Conservation (phyloP, 2,113 vertebrate genomes). For the Paradisaea rubra region DNA sequence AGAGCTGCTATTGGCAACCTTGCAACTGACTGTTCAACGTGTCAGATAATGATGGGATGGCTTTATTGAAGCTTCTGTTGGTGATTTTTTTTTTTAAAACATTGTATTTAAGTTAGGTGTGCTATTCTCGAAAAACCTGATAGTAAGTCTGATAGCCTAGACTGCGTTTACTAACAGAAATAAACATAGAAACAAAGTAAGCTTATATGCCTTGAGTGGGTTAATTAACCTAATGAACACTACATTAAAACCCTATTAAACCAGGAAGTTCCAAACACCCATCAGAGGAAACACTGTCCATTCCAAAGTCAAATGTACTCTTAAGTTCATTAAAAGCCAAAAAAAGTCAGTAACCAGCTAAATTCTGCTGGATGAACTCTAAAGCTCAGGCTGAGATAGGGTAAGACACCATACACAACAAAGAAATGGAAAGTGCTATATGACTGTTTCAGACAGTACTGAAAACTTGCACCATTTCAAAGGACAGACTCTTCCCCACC, state of each 20-base stretch:
- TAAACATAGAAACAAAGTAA: neutral
- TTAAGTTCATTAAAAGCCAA: neutral
- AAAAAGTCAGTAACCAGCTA: neutral
- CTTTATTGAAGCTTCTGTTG: neutral
- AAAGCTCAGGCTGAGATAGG: neutral
- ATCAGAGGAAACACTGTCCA: neutral
- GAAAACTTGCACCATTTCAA: neutral
- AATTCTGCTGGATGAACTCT: neutral
- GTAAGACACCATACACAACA: neutral
- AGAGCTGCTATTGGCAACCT: neutral
- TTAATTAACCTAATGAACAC: neutral
- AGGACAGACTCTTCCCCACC: neutral
- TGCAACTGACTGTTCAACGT: neutral
- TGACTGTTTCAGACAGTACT: neutral
- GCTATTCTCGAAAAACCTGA: neutral
- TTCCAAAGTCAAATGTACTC: neutral
- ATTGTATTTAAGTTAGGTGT: neutral
- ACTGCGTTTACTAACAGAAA: neutral
- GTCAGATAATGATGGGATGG: neutral
- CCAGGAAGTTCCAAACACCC: neutral
- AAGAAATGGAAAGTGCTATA: neutral
- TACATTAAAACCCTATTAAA: neutral
- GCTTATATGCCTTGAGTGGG: neutral
- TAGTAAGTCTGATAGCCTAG: neutral
- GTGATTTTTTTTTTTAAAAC: neutral